These are phyloP conservation scores for Eupithecia dodoneata DNA, from an alignment of 2,888 invertebrate genomes.

Conservation along the genomic window DNA sequence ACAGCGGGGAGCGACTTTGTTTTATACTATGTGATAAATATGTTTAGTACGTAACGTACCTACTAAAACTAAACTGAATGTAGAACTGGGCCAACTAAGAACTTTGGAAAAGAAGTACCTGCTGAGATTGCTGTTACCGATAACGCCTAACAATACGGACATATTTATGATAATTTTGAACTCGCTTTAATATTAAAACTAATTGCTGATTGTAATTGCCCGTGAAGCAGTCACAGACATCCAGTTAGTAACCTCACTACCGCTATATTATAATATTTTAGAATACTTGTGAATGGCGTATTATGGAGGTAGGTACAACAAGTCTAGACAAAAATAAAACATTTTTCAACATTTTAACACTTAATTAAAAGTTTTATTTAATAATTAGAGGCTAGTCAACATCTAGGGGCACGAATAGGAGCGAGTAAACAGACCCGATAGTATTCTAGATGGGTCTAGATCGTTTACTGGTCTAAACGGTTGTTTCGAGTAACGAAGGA, in stretches of 20 bases:
- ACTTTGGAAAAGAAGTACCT: background rate
- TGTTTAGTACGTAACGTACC: background rate
- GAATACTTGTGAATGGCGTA: slow-evolving; percentile 15
- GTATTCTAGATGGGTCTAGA: no score
- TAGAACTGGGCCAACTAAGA: background rate
- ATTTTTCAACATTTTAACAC: background rate
- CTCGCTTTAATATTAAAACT: slow-evolving; percentile 27
- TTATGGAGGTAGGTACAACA: background rate
- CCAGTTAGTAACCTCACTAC: slow-evolving; percentile 24
- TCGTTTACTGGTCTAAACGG: no score
- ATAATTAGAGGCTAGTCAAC: no score
- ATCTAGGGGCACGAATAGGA: no score
- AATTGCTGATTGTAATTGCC: slow-evolving; percentile 25
- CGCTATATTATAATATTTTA: slow-evolving; percentile 17
- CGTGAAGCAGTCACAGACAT: slow-evolving; percentile 28
- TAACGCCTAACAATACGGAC: slow-evolving; percentile 21
- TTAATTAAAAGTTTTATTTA: no score
- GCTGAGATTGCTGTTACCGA: slow-evolving; percentile 16
- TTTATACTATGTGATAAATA: no score
- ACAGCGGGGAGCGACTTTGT: no score
- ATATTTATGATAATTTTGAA: slow-evolving; percentile 34
- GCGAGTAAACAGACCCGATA: no score
- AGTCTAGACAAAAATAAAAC: background rate
- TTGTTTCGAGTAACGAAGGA: no score
- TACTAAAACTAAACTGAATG: background rate